These are phyloP conservation scores for Leptosomus discolor DNA, from an alignment of 2,113 vertebrate species.

Conservation along the genomic window DNA sequence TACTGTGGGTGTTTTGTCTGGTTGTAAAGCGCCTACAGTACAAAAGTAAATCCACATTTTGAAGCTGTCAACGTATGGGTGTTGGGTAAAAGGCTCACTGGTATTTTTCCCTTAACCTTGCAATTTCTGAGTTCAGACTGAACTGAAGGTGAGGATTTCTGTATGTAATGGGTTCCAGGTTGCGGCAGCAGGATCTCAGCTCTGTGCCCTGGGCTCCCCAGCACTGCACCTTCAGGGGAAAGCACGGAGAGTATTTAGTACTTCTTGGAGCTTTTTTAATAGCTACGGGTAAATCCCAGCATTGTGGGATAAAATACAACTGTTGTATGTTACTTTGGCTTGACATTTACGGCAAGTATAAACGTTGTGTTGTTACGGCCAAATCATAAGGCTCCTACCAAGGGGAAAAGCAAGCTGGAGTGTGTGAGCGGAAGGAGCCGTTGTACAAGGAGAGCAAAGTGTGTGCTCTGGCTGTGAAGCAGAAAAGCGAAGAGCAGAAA, in stretches of 20 bases:
- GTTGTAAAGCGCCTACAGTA: neutral
- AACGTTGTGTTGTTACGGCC: slow-evolving; percentile 19
- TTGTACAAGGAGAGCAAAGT: neutral
- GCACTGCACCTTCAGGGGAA: neutral
- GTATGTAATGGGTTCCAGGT: too few species aligned
- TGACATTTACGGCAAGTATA: slow-evolving; percentile 40
- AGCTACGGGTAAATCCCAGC: neutral
- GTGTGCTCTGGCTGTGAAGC: slow-evolving; percentile 47
- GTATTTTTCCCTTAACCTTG: neutral
- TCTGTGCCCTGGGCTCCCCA: neutral
- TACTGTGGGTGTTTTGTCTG: neutral
- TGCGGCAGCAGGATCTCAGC: neutral
- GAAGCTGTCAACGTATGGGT: neutral
- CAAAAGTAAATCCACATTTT: neutral
- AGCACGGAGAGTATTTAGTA: neutral
- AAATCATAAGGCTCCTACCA: neutral
- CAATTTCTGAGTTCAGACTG: neutral
- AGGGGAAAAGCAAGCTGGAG: neutral
- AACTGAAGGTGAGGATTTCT: neutral
- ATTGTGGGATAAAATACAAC: neutral
- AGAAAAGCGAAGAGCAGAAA: slow-evolving; percentile 80
- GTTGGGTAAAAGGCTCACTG: neutral
- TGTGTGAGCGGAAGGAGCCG: neutral
- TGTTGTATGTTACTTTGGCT: neutral
- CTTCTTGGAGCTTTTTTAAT: neutral